These are phyloP conservation scores for Carettochelys insculpta DNA, from an alignment of 2,113 vertebrate genomes.

Conservation along the genomic window DNA sequence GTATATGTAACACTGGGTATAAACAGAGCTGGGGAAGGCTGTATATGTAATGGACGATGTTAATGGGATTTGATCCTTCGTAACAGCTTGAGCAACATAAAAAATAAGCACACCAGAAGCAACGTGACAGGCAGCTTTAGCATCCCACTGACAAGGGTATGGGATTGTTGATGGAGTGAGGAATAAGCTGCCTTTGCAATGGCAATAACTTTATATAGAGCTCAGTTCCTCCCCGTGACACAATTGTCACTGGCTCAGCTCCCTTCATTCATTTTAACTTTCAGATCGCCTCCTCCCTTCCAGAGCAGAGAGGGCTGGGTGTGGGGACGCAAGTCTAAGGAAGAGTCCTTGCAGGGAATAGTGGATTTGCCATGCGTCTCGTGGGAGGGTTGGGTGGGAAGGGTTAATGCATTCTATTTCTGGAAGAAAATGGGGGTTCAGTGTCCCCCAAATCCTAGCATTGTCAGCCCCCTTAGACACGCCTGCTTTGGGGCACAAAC, in stretches of 20 bases:
- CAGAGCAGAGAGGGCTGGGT: no score
- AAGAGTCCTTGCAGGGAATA: background rate
- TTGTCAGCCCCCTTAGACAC: background rate
- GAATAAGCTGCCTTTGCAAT: background rate
- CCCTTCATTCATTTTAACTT: background rate
- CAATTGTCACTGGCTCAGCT: background rate
- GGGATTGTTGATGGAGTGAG: background rate
- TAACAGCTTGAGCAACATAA: constrained; percentile 3
- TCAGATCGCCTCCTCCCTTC: background rate
- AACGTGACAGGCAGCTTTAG: fast-evolving
- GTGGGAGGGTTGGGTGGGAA: background rate
- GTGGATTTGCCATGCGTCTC: background rate
- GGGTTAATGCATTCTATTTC: background rate
- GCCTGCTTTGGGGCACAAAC: background rate
- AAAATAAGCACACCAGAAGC: constrained; percentile 15
- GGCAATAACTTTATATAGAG: background rate
- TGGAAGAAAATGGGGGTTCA: background rate
- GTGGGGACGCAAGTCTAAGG: no score
- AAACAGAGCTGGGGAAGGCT: background rate
- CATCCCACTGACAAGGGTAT: background rate
- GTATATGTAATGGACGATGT: background rate
- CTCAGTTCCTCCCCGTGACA: background rate
- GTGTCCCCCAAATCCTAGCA: background rate
- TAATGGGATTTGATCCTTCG: constrained; percentile 14
- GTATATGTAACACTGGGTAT: constrained; percentile 28